Base-by-base conservation (phyloP, 1,140 invertebrate species). In the Maniola jurtina region DNA sequence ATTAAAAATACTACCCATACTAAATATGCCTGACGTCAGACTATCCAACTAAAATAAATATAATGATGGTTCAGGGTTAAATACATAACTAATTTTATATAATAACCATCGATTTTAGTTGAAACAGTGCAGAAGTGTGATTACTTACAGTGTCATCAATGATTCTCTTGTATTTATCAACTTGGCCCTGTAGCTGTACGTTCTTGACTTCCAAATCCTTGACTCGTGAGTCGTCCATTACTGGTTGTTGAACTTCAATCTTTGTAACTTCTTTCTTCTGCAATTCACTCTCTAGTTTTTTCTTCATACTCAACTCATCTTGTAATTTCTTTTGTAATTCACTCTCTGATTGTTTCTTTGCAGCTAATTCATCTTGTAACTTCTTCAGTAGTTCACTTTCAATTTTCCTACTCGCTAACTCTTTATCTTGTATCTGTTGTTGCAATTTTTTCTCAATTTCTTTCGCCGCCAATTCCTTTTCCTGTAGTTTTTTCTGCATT, bases 81-180 rank as follows among this genome's bases (percentile, higher is more conserved):
- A n/a, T n/a, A n/a, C n/a, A n/a, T n/a, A n/a, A n/a, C n/a, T n/a
- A n/a, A n/a, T n/a, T n/a, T n/a, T n/a, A n/a, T n/a, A n/a, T n/a
- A n/a, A n/a, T n/a, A n/a, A n/a, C n/a, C n/a, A n/a, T n/a, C n/a
- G n/a, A n/a, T n/a, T n/a, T n/a, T n/a, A n/a, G n/a, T n/a, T n/a
- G n/a, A n/a, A 25, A 25, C 25, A 25, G 25, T 25, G 25, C 25
- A 25, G 1, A 64, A 33, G 56, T 56, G 6, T 35, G 13, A 14
- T 7, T 11, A 89, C 91, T 88, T 89, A 96, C 95, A 72, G 95
- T 96, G 75, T 96, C 94, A 54, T 93, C 92, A 68, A 96, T 95
- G 66, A 96, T 93, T 78, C 89, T 93, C 77, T 96, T 94, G 75
- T 96, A 96, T 83, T 96, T 93, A 42, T 93, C 92, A 34, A 95